These are phyloP conservation scores for Odobenus rosmarus DNA, from an alignment of 2,113 vertebrate species.

Conservation along the genomic window DNA sequence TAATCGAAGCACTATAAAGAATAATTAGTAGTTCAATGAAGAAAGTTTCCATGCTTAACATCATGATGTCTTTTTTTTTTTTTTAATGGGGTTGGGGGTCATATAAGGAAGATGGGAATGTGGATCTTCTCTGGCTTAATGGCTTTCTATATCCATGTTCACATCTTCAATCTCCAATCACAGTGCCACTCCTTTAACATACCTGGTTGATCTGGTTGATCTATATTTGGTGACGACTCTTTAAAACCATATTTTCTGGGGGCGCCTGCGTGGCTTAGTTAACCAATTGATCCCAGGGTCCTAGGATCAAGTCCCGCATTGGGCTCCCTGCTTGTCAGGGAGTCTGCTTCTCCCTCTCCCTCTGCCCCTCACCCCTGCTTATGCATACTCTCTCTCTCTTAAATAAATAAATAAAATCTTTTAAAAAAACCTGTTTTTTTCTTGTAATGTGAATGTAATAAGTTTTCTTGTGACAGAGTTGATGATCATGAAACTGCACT, in stretches of 20 bases:
- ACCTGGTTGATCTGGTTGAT: background rate
- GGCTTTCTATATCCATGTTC: background rate
- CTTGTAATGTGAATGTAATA: background rate
- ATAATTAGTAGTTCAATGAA: conserved; percentile 30
- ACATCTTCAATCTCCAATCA: background rate
- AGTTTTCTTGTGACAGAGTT: background rate
- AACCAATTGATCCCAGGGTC: no score
- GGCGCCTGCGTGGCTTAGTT: no score
- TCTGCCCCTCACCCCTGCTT: no score
- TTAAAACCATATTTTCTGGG: background rate
- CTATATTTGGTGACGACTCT: background rate
- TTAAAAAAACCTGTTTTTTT: background rate
- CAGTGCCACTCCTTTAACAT: background rate
- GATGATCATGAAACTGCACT: background rate
- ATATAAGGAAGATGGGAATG: background rate
- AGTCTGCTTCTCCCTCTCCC: no score
- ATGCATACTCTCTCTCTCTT: background rate
- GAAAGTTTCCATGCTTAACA: background rate
- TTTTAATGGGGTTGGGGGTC: background rate
- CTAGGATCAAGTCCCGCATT: no score
- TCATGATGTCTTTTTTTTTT: background rate
- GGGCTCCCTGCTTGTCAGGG: no score
- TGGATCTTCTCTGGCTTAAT: background rate
- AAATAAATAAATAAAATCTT: background rate
- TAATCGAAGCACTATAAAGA: conserved; percentile 40